Evolutionary conservation across 2,888 invertebrate species (phyloP), one percentile per base, ranked within the genome.

Genomic region (Nemoura dubitans): DNA sequence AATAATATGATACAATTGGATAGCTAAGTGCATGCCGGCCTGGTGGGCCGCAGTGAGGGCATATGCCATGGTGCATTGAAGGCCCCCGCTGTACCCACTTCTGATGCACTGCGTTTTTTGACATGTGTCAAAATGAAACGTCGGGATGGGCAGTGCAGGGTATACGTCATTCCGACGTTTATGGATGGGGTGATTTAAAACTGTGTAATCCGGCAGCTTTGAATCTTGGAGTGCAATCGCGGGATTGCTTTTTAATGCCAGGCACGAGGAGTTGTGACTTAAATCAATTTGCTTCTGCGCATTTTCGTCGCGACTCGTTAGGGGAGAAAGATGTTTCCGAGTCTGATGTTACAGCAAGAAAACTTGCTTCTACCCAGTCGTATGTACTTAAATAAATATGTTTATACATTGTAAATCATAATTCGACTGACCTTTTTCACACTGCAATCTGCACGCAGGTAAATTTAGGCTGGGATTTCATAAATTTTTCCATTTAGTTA

Each of bases 1-100:
- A 59, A 59, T 84, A 59, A 59, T 84, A 84, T 84, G 84, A 84
- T 59, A 84, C 59, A 28, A 84, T 59, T 59, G 29, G n/a, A 43
- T 28, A 10, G 84, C 76, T 28, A 76, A 84, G 59, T 84, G 84
- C 76, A 25, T 0, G 28, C 29, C 28, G 16, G 29, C 21, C 29
- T 30, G 80, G 26, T 80, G n/a, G 28, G 26, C 28, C 36, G 36
- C 10, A 36, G 59, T 21, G 59, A 59, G 59, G 59, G 59, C 59
- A 59, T 59, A 59, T 59, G 59, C 59, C 59, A 21, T 21, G n/a
- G n/a, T 59, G 59, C 59, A 59, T 59, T 14, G 59, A 59, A 10
- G 14, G 59, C 59, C 21, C 16, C 2, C 2, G 59, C 16, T 10
- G 21, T 16, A 21, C 59, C 59, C 59, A 7, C 59, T 59, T 1